Conservation (phyloP, 2,797 vertebrate species). For the Gouania willdenowi region DNA sequence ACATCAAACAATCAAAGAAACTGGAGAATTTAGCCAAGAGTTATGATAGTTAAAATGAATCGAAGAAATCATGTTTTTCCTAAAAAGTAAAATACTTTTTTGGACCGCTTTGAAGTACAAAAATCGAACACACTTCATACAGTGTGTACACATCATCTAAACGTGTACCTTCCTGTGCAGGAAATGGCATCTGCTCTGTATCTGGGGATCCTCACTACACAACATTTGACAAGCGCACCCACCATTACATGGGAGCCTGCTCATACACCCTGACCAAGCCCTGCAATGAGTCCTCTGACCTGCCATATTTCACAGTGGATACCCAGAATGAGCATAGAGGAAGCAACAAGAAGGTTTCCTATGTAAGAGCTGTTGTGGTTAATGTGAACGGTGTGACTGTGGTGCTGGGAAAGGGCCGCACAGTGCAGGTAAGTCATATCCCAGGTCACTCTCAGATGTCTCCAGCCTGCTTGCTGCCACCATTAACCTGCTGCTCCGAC, state of each 20-base stretch:
- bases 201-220: slow-evolving; percentile 89
- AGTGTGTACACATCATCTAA: too few relatives aligned
- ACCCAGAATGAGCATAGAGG: slow-evolving; percentile 85
- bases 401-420: slow-evolving; percentile 78
- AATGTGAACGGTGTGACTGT: slow-evolving; percentile 61
- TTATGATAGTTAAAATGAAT: too few relatives aligned
- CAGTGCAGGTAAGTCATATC: slow-evolving; percentile 81
- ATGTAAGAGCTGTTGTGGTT: slow-evolving; percentile 79
- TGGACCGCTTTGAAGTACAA: too few relatives aligned
- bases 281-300: slow-evolving; percentile 63
- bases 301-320: slow-evolving; percentile 79
- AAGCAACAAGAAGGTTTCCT: slow-evolving; percentile 79
- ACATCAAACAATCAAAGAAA: too few relatives aligned
- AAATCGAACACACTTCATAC: too few relatives aligned
- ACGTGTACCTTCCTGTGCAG: slow-evolving; percentile 31
- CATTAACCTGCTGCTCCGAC: slow-evolving; percentile 29
- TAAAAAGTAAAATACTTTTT: too few relatives aligned
- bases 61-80: too few relatives aligned
- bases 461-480: too few relatives aligned
- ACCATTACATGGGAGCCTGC: slow-evolving; percentile 87
- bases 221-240: slow-evolving; percentile 78
- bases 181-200: slow-evolving; percentile 75
- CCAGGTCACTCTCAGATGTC: too few relatives aligned
- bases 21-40: too few relatives aligned
- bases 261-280: slow-evolving; percentile 82